Conservation (phyloP, 1,140 invertebrate species). For the Nasonia giraulti region DNA sequence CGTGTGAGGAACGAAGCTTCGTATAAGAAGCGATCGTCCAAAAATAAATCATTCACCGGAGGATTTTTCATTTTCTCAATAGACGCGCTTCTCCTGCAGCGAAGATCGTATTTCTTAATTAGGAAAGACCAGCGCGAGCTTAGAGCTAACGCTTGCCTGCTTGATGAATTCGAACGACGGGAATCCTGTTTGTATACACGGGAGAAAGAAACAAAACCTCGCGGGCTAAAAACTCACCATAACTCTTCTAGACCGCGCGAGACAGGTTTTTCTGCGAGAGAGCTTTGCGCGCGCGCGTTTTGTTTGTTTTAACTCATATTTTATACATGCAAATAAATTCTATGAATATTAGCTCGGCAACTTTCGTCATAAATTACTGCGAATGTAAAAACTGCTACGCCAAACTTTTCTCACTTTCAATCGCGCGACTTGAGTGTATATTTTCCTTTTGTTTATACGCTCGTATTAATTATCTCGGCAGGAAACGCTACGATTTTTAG, state of each 20-base stretch:
- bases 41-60: constrained; percentile 2
- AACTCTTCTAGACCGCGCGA: constrained; percentile 7
- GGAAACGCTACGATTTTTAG: not conserved
- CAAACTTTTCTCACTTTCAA: not conserved
- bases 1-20: too few relatives aligned
- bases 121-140: constrained; percentile 19
- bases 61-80: constrained; percentile 37
- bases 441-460: too few relatives aligned
- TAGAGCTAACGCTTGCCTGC: not conserved
- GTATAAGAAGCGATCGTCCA: not conserved
- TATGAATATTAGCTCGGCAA: not conserved
- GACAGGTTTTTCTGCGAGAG: not conserved
- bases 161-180: constrained; percentile 25
- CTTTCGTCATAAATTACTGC: not conserved
- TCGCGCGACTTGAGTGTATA: not conserved
- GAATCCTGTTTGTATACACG: constrained; percentile 17
- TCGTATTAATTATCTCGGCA: not conserved
- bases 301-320: constrained; percentile 6
- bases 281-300: not conserved
- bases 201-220: not conserved
- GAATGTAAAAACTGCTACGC: not conserved
- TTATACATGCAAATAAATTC: not conserved
- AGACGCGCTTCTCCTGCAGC: constrained; percentile 16
- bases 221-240: constrained; percentile 3
- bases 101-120: constrained; percentile 47